Conservation (phyloP, 2,797 vertebrate species). For the Eidolon dupreanum region DNA sequence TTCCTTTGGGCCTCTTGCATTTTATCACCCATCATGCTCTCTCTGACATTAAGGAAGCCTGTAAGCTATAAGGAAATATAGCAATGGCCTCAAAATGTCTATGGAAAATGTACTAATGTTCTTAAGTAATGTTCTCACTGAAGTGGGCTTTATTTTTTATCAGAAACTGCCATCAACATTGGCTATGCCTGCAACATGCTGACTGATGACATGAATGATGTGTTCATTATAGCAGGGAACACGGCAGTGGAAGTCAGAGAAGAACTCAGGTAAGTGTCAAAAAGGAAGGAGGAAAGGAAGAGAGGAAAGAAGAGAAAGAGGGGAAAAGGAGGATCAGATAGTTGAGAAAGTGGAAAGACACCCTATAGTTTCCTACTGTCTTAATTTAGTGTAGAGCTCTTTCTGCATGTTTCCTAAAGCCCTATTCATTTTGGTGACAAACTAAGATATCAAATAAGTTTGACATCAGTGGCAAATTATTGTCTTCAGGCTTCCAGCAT, state of each 20-base stretch:
- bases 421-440: not conserved
- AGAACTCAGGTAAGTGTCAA: conserved; percentile 87
- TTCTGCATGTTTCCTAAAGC: not conserved
- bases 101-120: not conserved
- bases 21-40: not conserved
- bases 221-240: conserved; percentile 88
- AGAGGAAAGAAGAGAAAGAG: not conserved
- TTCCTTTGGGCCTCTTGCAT: not conserved
- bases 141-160: conserved; percentile 31
- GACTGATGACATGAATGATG: conserved; percentile 90
- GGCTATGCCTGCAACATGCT: conserved; percentile 92
- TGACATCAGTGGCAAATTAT: not conserved
- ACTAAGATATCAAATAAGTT: not conserved
- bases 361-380: not conserved
- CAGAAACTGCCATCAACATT: conserved; percentile 93
- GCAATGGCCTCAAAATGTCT: not conserved
- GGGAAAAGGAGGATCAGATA: not conserved
- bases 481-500: not conserved
- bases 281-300: not conserved
- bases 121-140: not conserved
- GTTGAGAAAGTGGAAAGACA: not conserved
- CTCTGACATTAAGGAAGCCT: not conserved
- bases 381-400: not conserved
- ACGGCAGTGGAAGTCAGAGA: conserved; percentile 86
- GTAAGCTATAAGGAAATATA: not conserved